These are phyloP conservation scores for Bucco capensis DNA, from an alignment of 2,113 vertebrate species.

Conservation along the genomic window DNA sequence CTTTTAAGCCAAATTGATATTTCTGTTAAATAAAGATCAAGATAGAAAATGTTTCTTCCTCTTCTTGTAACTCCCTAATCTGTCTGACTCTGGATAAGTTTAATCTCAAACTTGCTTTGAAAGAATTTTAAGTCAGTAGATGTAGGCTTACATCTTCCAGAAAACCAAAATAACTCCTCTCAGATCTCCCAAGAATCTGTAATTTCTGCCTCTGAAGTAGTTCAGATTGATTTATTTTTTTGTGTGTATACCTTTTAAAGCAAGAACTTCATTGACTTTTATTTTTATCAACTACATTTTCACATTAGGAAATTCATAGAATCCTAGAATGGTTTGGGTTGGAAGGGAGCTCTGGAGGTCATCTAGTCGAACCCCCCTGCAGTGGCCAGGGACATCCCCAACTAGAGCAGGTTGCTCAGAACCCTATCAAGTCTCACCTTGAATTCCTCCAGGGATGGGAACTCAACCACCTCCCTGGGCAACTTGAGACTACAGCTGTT, in stretches of 20 bases:
- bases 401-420: no score
- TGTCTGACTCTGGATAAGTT: not conserved
- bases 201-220: not conserved
- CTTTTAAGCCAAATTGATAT: not conserved
- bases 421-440: no score
- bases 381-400: no score
- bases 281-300: not conserved
- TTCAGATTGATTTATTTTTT: not conserved
- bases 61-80: not conserved
- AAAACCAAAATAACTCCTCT: not conserved
- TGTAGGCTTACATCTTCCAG: not conserved
- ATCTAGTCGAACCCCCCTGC: no score
- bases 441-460: no score
- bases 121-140: not conserved
- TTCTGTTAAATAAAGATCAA: not conserved
- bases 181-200: not conserved
- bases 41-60: not conserved
- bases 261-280: not conserved
- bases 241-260: not conserved
- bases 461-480: no score
- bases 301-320: not conserved
- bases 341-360: no score
- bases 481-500: not conserved
- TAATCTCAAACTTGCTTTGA: not conserved
- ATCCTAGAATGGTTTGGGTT: no score